Evolutionary conservation across 2,888 invertebrate genomes (phyloP).

Genomic region (Gandaritis pyraliata): DNA sequence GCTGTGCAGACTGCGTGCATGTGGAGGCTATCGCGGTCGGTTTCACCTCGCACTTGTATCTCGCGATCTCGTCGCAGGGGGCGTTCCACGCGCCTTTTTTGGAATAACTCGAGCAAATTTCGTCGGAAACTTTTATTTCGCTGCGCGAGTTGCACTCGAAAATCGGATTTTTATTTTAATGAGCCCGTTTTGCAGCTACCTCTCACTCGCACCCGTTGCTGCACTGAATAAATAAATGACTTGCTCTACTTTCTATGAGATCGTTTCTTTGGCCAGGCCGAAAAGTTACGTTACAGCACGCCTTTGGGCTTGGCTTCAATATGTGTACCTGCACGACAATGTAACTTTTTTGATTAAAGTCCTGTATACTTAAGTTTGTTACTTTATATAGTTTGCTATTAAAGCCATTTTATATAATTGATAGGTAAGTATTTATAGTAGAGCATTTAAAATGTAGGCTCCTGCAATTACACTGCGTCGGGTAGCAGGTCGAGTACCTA

Average conservation of each 20-base stretch:
- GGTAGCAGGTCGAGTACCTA: slow-evolving; percentile 10
- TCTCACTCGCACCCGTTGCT: slow-evolving; percentile 76
- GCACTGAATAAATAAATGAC: slow-evolving; percentile 83
- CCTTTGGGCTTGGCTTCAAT: slow-evolving; percentile 22
- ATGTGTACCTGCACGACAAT: slow-evolving; percentile 13
- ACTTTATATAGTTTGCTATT: slow-evolving; percentile 4
- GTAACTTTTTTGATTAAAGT: slow-evolving; percentile 14
- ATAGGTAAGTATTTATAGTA: background rate
- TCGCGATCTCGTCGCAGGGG: slow-evolving; percentile 69
- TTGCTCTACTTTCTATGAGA: slow-evolving; percentile 84
- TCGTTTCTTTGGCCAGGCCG: slow-evolving; percentile 77
- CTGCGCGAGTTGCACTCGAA: slow-evolving; percentile 78
- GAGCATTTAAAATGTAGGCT: slow-evolving; percentile 6
- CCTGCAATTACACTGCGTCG: slow-evolving; percentile 10
- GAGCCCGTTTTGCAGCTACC: slow-evolving; percentile 74
- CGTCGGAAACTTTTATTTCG: slow-evolving; percentile 79
- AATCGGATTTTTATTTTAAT: slow-evolving; percentile 83
- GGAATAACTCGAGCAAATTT: slow-evolving; percentile 84
- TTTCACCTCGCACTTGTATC: slow-evolving; percentile 78
- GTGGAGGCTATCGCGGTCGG: slow-evolving; percentile 73
- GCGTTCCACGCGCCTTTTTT: slow-evolving; percentile 80
- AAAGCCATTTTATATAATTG: slow-evolving; percentile 7
- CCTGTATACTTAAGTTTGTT: slow-evolving; percentile 1
- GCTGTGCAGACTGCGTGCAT: slow-evolving; percentile 45
- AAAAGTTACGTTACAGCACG: slow-evolving; percentile 58